phyloP scores from a whole-genome alignment of 2,113 vertebrate genomes.

The Catagonus wagneri region DNA sequence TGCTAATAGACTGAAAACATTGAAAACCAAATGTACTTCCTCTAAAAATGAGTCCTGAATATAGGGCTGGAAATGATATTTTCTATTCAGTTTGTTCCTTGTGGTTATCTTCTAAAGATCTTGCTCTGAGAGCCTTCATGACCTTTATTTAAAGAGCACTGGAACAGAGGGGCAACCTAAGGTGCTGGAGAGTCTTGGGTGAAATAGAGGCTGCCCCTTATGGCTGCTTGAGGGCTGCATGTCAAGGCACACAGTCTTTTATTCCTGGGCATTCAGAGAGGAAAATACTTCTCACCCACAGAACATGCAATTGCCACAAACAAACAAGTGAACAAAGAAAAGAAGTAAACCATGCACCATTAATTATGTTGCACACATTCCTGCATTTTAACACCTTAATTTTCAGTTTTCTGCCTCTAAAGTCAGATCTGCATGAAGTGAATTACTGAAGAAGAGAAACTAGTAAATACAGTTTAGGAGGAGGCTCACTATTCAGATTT shows the following conservation, averaged over 20 bases:
- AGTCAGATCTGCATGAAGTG: not conserved
- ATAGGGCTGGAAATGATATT: not conserved
- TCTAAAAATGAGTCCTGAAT: not conserved
- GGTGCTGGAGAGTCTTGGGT: not conserved
- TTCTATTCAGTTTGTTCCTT: not conserved
- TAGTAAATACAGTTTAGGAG: not conserved
- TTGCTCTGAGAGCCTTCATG: not conserved
- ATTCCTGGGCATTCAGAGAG: too few species aligned
- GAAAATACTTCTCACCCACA: not conserved
- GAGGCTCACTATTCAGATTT: too few species aligned
- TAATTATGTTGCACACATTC: not conserved
- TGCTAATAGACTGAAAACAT: not conserved
- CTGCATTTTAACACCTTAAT: not conserved
- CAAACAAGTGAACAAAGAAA: not conserved
- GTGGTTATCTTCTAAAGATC: not conserved
- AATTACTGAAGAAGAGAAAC: not conserved
- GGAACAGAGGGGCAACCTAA: not conserved
- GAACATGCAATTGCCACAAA: not conserved
- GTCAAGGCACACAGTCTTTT: not conserved
- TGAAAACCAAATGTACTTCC: not conserved
- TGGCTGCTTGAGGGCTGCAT: rapidly evolving
- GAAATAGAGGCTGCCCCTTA: not conserved
- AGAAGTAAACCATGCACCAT: not conserved
- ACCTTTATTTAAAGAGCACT: not conserved
- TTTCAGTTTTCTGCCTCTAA: not conserved